Conservation (phyloP, 1,140 invertebrate species). For the Psix sp. region DNA sequence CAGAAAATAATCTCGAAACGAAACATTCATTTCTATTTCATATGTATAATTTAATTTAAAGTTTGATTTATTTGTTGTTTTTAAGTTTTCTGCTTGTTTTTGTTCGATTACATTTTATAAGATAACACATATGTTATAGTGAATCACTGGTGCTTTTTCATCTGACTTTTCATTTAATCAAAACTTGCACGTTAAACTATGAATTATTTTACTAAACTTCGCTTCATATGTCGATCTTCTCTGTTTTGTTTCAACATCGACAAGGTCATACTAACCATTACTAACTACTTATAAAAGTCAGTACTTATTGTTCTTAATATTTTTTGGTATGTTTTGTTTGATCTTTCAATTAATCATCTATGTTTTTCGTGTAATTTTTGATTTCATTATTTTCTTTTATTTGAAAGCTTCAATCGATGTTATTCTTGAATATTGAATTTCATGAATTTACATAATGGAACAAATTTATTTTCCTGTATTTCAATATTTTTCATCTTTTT, state of each 20-base stretch:
- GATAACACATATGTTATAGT: too few relatives aligned
- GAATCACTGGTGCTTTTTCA: conserved; percentile 29
- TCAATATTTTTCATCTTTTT: conserved; percentile 2
- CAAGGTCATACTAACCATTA: conserved; percentile 91
- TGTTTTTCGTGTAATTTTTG: conserved; percentile 7
- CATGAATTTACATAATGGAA: too few relatives aligned
- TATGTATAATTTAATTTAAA: too few relatives aligned
- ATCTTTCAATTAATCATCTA: conserved; percentile 14
- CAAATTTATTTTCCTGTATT: too few relatives aligned
- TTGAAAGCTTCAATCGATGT: too few relatives aligned
- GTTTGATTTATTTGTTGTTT: conserved; percentile 31
- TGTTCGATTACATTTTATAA: conserved; percentile 17
- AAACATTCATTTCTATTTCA: too few relatives aligned
- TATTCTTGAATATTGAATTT: too few relatives aligned
- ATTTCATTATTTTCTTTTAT: conserved; percentile 10
- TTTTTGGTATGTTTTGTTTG: conserved; percentile 38
- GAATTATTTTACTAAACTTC: conserved; percentile 62
- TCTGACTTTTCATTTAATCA: conserved; percentile 41
- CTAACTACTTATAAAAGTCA: conserved; percentile 92
- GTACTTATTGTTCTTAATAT: conserved; percentile 77
- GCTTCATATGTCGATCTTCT: conserved; percentile 78
- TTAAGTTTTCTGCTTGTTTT: background rate
- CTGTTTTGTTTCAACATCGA: conserved; percentile 83
- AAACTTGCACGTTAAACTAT: conserved; percentile 55
- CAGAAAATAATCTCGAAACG: too few relatives aligned